A percentile compares a stretch with the other conserved stretches of the same genome.
Evolutionary conservation across 2,113 vertebrate species (phyloP).

Genomic region (Antechinus stuartii): DNA sequence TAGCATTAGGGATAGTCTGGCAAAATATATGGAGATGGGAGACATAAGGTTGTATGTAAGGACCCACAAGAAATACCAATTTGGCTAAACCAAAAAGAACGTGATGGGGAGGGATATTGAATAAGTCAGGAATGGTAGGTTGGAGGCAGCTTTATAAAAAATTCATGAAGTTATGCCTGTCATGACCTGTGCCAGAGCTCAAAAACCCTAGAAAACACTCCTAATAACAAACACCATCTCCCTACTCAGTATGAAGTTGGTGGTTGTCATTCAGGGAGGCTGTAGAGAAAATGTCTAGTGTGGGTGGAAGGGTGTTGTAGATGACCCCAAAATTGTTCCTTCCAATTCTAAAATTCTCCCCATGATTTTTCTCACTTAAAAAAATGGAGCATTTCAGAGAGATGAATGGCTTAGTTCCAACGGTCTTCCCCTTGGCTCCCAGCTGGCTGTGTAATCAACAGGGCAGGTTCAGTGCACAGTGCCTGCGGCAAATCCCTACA

Average conservation of each 20-base stretch:
- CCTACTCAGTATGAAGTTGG: not conserved
- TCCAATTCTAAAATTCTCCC: not conserved
- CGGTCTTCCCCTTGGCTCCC: constrained; percentile 71
- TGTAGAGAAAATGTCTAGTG: not conserved
- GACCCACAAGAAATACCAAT: not conserved
- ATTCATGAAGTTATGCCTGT: not conserved
- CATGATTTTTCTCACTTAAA: not conserved
- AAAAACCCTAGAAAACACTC: not conserved
- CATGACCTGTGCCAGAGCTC: not conserved
- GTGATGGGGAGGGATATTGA: not conserved
- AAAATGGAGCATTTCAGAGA: constrained; percentile 62
- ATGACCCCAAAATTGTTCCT: not conserved
- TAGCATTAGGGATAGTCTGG: not conserved
- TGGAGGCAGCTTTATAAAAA: not conserved
- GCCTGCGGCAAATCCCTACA: constrained; percentile 75
- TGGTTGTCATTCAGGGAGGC: not conserved
- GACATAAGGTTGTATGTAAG: not conserved
- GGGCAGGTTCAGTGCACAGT: constrained; percentile 65
- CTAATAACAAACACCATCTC: not conserved
- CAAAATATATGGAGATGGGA: not conserved
- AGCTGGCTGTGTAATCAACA: constrained; percentile 78
- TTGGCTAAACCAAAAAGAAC: not conserved
- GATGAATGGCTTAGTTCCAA: constrained; percentile 78
- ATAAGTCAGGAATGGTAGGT: not conserved
- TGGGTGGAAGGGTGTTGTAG: not conserved